Evolutionary conservation across 1,140 invertebrate genomes (phyloP), one percentile per base, ranked within the genome.

Genomic region (Augochlora pura): DNA sequence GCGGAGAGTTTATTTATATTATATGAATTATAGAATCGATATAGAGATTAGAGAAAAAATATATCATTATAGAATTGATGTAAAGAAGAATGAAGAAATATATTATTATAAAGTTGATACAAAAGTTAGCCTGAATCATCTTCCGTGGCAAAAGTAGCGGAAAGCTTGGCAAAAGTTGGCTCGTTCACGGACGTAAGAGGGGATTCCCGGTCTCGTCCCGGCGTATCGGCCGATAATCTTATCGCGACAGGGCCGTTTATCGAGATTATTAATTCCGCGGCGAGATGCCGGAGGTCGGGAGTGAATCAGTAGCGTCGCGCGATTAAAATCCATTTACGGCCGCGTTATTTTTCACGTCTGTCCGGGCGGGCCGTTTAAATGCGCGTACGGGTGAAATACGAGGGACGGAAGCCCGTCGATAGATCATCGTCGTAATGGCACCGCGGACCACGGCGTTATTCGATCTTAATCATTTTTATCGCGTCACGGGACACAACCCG

Each of bases 391-490:
- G 38, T 38, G 59, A 77, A 64, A 63, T 71, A 77, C 67, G 76
- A 64, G 59, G 76, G 76, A 77, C 76, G 46, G 76, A 72, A 78
- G 76, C 69, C 60, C 76, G 69, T 78, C 76, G 76, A 78, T 78
- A 78, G 76, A 78, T 78, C 76, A 78, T 78, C 60, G 76, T 78
- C 60, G 76, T 42, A 54, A 72, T 52, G 69, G 60, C 64, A 46
- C 64, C 64, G 64, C 14, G 68, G 60, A 65, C 76, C 46, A n/a
- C 76, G 60, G 60, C 68, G 76, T 78, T 72, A 78, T 78, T 78
- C 69, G 76, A 79, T 79, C 77, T 79, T 73, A 79, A 79, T 79
- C 77, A 79, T 79, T 79, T 79, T 79, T 79, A 73, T 74, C 77
- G 77, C 77, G 62, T 74, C n/a, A 72, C 39, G 77, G 68, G 69